These are phyloP conservation scores for Chloropsis cyanopogon DNA, from an alignment of 2,113 vertebrate genomes.

Conservation along the genomic window DNA sequence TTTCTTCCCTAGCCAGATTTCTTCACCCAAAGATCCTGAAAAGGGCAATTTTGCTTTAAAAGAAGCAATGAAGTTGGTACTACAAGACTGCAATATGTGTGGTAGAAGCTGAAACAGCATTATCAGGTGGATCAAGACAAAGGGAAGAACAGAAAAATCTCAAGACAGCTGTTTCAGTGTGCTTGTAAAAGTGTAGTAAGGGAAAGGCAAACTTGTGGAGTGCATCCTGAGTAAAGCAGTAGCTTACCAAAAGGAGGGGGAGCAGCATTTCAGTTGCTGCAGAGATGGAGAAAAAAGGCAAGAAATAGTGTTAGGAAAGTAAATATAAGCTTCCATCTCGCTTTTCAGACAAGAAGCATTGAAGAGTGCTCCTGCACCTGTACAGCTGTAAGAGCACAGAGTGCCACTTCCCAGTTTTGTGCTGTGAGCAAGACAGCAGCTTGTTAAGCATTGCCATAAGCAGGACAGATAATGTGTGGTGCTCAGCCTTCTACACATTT, in stretches of 20 bases:
- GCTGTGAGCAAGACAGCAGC: not conserved
- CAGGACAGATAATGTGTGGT: not conserved
- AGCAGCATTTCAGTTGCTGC: not conserved
- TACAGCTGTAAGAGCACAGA: too few species aligned
- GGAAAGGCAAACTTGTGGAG: not conserved
- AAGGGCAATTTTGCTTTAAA: not conserved
- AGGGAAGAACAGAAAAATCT: not conserved
- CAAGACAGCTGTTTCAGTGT: not conserved
- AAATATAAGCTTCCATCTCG: not conserved
- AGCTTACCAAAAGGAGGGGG: not conserved
- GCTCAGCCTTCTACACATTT: not conserved
- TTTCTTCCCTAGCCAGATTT: not conserved
- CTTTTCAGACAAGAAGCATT: not conserved
- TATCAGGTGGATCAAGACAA: not conserved
- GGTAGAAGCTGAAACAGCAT: not conserved
- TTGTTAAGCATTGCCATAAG: fast-evolving
- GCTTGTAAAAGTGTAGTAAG: not conserved
- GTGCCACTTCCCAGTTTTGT: not conserved
- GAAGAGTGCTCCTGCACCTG: not conserved
- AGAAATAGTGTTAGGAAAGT: not conserved
- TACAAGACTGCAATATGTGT: not conserved
- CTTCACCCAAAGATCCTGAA: not conserved
- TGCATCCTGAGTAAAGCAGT: not conserved
- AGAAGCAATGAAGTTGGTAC: not conserved
- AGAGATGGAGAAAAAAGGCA: not conserved